These are phyloP conservation scores for Hypsibius dujardini DNA, from an alignment of 1,140 invertebrate species.

Conservation along the genomic window DNA sequence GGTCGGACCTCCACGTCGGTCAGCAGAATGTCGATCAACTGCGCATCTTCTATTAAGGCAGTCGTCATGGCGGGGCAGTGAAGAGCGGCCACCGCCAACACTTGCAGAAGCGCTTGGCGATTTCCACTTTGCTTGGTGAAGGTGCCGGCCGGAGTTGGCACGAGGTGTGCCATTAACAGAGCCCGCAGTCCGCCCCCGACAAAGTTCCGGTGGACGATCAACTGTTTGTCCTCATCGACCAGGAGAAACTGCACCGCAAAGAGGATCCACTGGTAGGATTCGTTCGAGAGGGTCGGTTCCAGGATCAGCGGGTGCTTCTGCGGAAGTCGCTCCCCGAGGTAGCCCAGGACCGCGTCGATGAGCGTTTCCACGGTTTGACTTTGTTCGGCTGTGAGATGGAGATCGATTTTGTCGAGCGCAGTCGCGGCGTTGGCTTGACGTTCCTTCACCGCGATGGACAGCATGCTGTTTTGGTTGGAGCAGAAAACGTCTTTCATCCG, in stretches of 20 bases:
- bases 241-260: constrained; percentile 13
- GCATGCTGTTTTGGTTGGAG: neutral
- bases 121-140: neutral
- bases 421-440: neutral
- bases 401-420: neutral
- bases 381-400: neutral
- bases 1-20: neutral
- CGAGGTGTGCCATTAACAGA: neutral
- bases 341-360: neutral
- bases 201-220: neutral
- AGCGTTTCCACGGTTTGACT: neutral
- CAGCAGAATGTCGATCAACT: neutral
- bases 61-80: neutral
- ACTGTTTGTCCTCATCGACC: neutral
- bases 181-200: neutral
- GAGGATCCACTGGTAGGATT: constrained; percentile 11
- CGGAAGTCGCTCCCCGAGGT: neutral
- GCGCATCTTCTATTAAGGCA: neutral
- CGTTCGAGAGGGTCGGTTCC: neutral
- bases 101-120: neutral
- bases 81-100: neutral
- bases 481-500: neutral
- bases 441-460: neutral
- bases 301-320: neutral
- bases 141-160: neutral